Conservation (phyloP, 2,797 vertebrate species). For the Cossypha heuglini region DNA sequence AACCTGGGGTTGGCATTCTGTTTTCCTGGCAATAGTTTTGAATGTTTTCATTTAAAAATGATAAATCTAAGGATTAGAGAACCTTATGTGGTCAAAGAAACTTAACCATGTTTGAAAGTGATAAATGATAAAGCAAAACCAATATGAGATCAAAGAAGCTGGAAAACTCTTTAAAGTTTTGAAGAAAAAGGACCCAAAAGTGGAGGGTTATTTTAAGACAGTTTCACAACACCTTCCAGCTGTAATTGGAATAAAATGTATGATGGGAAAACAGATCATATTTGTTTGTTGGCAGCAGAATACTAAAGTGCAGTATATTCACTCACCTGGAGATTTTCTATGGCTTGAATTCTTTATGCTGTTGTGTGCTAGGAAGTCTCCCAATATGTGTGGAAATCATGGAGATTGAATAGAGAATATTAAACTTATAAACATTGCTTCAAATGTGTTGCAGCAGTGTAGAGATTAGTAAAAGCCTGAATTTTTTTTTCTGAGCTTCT, state of each 20-base stretch:
- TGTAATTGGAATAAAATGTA: not conserved
- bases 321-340: not conserved
- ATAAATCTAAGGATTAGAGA: slow-evolving; percentile 4
- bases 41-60: not conserved
- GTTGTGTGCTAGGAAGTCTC: not conserved
- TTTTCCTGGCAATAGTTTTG: not conserved
- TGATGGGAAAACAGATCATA: not conserved
- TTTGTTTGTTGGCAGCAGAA: not conserved
- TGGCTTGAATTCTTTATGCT: not conserved
- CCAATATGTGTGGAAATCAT: not conserved
- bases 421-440: not conserved
- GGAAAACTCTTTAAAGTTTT: not conserved
- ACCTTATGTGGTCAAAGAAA: not conserved
- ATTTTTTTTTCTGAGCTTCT: not conserved
- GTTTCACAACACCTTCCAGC: not conserved
- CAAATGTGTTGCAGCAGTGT: not conserved
- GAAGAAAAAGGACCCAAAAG: not conserved
- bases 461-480: not conserved
- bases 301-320: not conserved
- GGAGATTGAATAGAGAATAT: not conserved
- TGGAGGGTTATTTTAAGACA: not conserved
- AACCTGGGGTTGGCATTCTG: not conserved
- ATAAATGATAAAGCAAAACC: slow-evolving; percentile 12
- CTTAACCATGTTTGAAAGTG: not conserved
- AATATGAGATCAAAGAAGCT: not conserved